Percentiles rank a stretch among this genome's conserved stretches.
phyloP scores from a whole-genome alignment of 2,113 vertebrate genomes.

The Scopus umbretta region DNA sequence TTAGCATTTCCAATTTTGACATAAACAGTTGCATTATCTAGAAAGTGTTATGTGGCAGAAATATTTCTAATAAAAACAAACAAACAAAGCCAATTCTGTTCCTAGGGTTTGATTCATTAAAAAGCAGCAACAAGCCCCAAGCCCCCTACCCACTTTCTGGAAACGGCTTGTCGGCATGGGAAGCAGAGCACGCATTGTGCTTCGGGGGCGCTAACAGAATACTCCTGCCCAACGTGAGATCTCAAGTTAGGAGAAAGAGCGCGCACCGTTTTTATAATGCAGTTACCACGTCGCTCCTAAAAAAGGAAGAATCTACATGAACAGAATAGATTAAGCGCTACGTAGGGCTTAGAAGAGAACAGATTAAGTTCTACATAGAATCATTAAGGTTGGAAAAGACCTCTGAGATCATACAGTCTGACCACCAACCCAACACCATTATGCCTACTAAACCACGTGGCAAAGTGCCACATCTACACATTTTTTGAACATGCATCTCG shows the following conservation, averaged over 20 bases:
- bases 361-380: too few relatives aligned
- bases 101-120: background rate
- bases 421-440: too few relatives aligned
- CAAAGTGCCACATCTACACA: too few relatives aligned
- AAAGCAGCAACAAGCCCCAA: background rate
- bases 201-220: background rate
- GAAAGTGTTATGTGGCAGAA: background rate
- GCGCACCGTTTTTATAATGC: background rate
- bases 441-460: too few relatives aligned
- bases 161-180: background rate
- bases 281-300: background rate
- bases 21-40: background rate
- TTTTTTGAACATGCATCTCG: rapidly evolving
- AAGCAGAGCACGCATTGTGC: background rate
- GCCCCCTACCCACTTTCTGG: background rate
- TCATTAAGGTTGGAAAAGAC: too few relatives aligned
- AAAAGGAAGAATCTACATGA: background rate
- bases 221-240: background rate
- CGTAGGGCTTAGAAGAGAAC: too few relatives aligned
- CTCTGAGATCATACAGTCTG: too few relatives aligned
- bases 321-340: background rate
- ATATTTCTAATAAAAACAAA: background rate
- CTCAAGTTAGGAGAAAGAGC: background rate
- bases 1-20: background rate
- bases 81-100: background rate